Percentiles rank a stretch among this genome's conserved stretches.
Evolutionary conservation across 2,113 vertebrate genomes (phyloP).

Genomic region (Gobius niger): DNA sequence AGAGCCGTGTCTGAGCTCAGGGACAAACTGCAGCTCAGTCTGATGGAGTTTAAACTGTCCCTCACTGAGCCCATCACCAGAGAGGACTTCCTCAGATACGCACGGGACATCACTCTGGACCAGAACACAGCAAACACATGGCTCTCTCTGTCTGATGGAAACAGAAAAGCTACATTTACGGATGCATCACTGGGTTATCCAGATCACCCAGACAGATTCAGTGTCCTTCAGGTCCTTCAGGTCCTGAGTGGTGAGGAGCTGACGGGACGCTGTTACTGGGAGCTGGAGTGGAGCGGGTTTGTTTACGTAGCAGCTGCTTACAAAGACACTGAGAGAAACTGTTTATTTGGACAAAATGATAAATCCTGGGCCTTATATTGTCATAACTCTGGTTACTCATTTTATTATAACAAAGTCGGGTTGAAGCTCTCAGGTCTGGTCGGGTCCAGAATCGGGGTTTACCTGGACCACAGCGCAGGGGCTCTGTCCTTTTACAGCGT

Average conservation of each 20-base stretch:
- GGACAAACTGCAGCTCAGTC: background rate
- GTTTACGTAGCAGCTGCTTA: background rate
- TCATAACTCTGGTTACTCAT: background rate
- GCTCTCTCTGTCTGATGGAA: background rate
- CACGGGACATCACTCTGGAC: background rate
- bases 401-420: background rate
- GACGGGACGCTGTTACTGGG: slow-evolving; percentile 3
- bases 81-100: background rate
- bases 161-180: background rate
- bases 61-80: background rate
- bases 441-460: background rate
- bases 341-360: background rate
- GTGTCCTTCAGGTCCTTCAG: background rate
- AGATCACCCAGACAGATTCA: slow-evolving; percentile 3
- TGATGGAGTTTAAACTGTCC: background rate
- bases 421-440: background rate
- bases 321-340: background rate
- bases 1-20: background rate
- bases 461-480: slow-evolving; percentile 7
- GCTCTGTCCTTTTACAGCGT: background rate
- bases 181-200: background rate
- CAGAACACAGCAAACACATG: background rate
- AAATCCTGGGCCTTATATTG: background rate
- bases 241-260: background rate
- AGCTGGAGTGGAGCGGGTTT: background rate